A percentile compares a stretch with the other conserved stretches of the same genome.
These are phyloP conservation scores for Eumaeus atala DNA, from an alignment of 1,140 invertebrate species.

Conservation along the genomic window DNA sequence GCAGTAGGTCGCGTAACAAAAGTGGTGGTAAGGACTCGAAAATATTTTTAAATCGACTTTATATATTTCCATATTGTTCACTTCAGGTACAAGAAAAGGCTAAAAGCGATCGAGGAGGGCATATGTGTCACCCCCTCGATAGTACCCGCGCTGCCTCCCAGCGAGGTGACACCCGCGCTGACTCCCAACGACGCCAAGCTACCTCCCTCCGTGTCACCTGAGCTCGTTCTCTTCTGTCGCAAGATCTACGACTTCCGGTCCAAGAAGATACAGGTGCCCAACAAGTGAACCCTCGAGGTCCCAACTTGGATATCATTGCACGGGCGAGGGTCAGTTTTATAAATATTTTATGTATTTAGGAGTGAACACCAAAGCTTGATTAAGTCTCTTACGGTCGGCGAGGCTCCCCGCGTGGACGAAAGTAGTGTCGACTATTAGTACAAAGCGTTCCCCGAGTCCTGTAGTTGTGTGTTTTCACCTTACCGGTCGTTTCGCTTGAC, in stretches of 20 bases:
- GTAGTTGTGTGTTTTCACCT: conserved; percentile 36
- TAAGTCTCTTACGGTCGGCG: conserved; percentile 23
- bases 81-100: conserved; percentile 73
- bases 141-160: conserved; percentile 55
- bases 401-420: conserved; percentile 15
- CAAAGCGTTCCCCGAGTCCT: conserved; percentile 51
- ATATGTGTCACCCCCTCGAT: conserved; percentile 51
- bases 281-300: conserved; percentile 43
- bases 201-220: conserved; percentile 82
- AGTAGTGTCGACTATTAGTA: conserved; percentile 60
- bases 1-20: too few species aligned
- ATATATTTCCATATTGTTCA: neutral
- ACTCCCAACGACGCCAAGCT: conserved; percentile 78
- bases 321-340: conserved; percentile 20
- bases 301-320: conserved; percentile 10
- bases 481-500: conserved; percentile 44
- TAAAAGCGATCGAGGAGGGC: conserved; percentile 75
- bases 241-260: conserved; percentile 95
- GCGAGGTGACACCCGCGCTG: conserved; percentile 39
- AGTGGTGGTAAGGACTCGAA: too few species aligned
- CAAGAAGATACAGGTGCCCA: conserved; percentile 78
- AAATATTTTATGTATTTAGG: conserved; percentile 24
- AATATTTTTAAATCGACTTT: neutral
- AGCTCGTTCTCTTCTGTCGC: conserved; percentile 94
- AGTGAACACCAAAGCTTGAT: conserved; percentile 46